Base-by-base conservation (phyloP, 2,113 vertebrate species). In the Pseudolaguvia tuberculata region DNA sequence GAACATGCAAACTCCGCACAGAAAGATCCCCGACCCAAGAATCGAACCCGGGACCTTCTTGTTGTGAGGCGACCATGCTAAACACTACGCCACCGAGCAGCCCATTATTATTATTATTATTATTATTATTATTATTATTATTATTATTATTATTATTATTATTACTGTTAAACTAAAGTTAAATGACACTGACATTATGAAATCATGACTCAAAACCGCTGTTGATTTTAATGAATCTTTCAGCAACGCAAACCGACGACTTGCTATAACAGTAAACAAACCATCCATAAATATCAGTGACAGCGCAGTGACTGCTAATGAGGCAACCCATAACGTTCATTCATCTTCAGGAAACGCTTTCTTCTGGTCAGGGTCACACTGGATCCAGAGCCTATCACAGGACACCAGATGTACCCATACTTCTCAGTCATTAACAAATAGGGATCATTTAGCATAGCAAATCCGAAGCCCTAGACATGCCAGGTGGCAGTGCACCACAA, bases 321-420 rank as follows among this genome's bases (percentile, higher is more conserved):
- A 69, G 42, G 48, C 66, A 69, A 52, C 66, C 35, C 66, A 52
- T 35, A 21, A 20, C 25, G 53, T 69, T 52, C 66, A 69, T 69
- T 53, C 50, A 69, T 53, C 66, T 69, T 69, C 66, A 35, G 66
- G n/a, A 69, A 69, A 25, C 6, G 25, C 17, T 27, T 51, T 68
- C 20, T 51, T 18, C 23, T 51, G 47, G 48, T 69, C 25, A 52
- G 66, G 27, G 17, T 52, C 27, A 52, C 5, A 8, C 48, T 8
- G 48, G 21, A 50, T 52, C 66, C 31, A 12, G 27, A 31, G 48
- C 20, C 18, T 52, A 52, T 35, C 9, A n/a, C 15, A 12, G 47
- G 25, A 31, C 48, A 52, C 50, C 25, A 21, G 25, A 18, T 11
- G 13, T 48, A 51, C 48, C 2, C 63, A 20, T 52, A 31, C 29